These are phyloP conservation scores for Zaprionus vittiger DNA, from an alignment of 1,140 invertebrate species.

Conservation along the genomic window DNA sequence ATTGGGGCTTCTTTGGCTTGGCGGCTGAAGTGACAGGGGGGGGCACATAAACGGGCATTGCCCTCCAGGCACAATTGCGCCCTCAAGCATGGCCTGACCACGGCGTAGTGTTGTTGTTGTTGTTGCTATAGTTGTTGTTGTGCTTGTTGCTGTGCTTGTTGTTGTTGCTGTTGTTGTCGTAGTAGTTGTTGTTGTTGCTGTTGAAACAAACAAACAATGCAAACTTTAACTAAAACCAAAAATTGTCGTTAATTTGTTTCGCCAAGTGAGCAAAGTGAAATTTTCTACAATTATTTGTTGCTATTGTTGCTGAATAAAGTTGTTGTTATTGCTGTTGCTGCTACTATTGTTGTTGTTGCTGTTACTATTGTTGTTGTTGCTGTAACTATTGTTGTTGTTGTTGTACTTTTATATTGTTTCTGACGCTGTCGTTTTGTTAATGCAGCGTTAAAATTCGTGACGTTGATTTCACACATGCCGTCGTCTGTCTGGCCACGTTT, in stretches of 20 bases:
- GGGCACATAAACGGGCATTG: slow-evolving; percentile 53
- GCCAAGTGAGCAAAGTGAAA: slow-evolving; percentile 71
- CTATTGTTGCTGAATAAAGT: slow-evolving; percentile 19
- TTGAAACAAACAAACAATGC: slow-evolving; percentile 19
- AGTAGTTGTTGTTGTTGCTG: background rate
- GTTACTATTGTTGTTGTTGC: slow-evolving; percentile 18
- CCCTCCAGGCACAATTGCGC: slow-evolving; percentile 75
- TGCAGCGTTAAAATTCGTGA: slow-evolving; percentile 76
- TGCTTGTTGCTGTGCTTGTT: slow-evolving; percentile 1
- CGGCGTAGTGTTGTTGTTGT: slow-evolving; percentile 1
- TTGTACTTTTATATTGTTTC: slow-evolving; percentile 22
- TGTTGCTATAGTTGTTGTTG: slow-evolving; percentile 16
- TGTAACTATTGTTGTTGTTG: slow-evolving; percentile 23
- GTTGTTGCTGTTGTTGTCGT: slow-evolving; percentile 14
- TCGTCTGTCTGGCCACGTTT: slow-evolving; percentile 56
- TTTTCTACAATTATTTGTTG: slow-evolving; percentile 43
- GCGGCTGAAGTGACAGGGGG: slow-evolving; percentile 1
- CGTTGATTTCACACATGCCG: slow-evolving; percentile 68
- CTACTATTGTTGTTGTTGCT: slow-evolving; percentile 19
- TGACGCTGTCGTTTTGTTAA: slow-evolving; percentile 62
- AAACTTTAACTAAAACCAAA: slow-evolving; percentile 59
- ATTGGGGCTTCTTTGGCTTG: slow-evolving; percentile 66
- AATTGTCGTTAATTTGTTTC: slow-evolving; percentile 73
- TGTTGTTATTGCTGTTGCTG: slow-evolving; percentile 14
- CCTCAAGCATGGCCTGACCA: slow-evolving; percentile 69